Evolutionary conservation across 1,140 invertebrate genomes (phyloP), one percentile per base, ranked within the genome.

Genomic region (Apis florea): DNA sequence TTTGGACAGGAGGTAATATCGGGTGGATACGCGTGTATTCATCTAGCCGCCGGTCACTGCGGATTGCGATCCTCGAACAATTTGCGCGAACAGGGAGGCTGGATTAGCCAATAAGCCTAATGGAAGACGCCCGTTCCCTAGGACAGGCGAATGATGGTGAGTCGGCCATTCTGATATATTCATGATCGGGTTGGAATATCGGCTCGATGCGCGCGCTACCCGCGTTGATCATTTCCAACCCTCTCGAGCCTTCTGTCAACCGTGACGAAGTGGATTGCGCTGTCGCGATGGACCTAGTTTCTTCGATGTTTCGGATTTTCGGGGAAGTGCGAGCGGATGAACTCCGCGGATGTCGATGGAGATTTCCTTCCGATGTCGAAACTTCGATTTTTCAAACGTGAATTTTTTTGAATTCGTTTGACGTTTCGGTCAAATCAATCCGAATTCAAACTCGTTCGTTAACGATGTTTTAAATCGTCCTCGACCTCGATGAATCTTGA

Each of bases 101-200:
- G 26, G 70, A 87, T 84, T 79, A 84, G 85, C 78, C 86, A 87
- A 87, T 87, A 87, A 87, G 85, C 82, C 78, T 87, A 87, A 87
- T 87, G 86, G 86, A 87, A 86, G 78, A 84, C 71, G 82, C 83
- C 87, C 83, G 86, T 84, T 84, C 76, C 77, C 78, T 68, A 63
- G 68, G 64, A 86, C 67, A 74, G 68, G 56, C 61, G 68, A 54
- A 70, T 61, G 64, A 85, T 82, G 71, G 71, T 72, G 77, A 67
- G 79, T 61, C 49, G 49, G 17, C 13, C 49, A 19, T 59, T 15
- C 66, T 64, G 58, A 73, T 53, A 63, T 78, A 82, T 79, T 77
- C 81, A 78, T 78, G 67, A 79, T 79, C 81, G 75, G 31, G 31
- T 5, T 26, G 66, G 82, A 79, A 83, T 72, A 72, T 83, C 69